phyloP scores from a whole-genome alignment of 2,113 vertebrate species.

The Tricholaema leucomelas region DNA sequence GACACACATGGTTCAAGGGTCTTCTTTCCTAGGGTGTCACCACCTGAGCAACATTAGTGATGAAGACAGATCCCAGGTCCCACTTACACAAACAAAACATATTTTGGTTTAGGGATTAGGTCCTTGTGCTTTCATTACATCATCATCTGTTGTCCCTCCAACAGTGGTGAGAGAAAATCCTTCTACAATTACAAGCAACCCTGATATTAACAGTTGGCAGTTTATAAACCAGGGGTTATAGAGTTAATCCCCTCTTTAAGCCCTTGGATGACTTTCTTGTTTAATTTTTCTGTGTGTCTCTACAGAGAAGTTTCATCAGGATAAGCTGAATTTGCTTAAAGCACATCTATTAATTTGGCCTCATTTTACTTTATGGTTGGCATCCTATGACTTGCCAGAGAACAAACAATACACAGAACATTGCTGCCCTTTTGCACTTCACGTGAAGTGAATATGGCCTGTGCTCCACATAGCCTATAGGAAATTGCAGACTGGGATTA shows the following conservation, averaged over 20 bases:
- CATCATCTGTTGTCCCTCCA: neutral
- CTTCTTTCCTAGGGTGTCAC: conserved; percentile 28
- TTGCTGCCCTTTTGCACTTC: neutral
- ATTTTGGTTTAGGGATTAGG: neutral
- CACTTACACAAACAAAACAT: neutral
- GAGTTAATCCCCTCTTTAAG: neutral
- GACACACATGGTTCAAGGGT: neutral
- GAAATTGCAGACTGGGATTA: neutral
- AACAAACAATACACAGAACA: neutral
- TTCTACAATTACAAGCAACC: neutral
- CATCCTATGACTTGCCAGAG: neutral
- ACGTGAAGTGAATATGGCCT: neutral
- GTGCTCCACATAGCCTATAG: neutral
- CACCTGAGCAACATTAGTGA: neutral
- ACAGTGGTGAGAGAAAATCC: neutral
- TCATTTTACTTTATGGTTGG: neutral
- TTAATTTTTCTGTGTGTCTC: neutral
- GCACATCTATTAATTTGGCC: neutral
- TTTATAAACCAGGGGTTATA: neutral
- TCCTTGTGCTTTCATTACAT: neutral
- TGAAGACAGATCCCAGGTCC: neutral
- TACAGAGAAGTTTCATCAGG: neutral
- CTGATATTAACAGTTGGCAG: neutral
- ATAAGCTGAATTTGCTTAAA: neutral
- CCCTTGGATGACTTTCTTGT: neutral